A percentile compares a stretch with the other conserved stretches of the same genome.
Conservation (phyloP, 2,797 vertebrate species). For the Pygocentrus nattereri region DNA sequence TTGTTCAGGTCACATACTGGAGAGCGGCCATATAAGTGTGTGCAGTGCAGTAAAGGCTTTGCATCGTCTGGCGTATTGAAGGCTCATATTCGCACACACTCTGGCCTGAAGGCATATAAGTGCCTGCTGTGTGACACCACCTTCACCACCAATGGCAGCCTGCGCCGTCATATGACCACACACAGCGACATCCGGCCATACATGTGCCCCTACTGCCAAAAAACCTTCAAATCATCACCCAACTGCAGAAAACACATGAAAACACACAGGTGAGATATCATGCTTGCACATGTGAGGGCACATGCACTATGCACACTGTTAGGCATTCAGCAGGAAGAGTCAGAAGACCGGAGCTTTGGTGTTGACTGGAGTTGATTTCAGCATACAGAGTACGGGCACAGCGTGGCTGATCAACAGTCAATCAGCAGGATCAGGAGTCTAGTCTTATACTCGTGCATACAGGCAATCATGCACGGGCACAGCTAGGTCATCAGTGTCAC, state of each 20-base stretch:
- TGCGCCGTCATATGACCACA: constrained; percentile 95
- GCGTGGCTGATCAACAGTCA: no score
- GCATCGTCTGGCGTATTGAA: constrained; percentile 98
- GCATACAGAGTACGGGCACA: no score
- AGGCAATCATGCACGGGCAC: no score
- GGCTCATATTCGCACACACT: constrained; percentile 95
- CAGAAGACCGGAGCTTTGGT: no score
- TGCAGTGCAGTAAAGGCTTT: constrained; percentile 96
- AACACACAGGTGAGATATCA: constrained; percentile 88
- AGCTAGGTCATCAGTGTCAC: no score
- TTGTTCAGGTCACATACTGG: constrained; percentile 94
- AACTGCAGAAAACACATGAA: constrained; percentile 99
- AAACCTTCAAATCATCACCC: constrained; percentile 97
- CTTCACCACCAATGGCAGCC: constrained; percentile 96
- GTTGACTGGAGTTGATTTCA: no score
- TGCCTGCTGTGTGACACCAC: constrained; percentile 94
- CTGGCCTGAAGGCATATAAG: constrained; percentile 95
- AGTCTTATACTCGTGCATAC: no score
- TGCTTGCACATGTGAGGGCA: no score
- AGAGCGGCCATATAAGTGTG: constrained; percentile 95
- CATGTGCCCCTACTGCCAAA: constrained; percentile 99
- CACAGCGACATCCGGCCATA: constrained; percentile 96
- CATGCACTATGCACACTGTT: not conserved
- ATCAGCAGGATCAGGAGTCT: no score
- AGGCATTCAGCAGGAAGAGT: no score